These are phyloP conservation scores for Helobdella robusta DNA, from an alignment of 2,888 invertebrate species.

Conservation along the genomic window DNA sequence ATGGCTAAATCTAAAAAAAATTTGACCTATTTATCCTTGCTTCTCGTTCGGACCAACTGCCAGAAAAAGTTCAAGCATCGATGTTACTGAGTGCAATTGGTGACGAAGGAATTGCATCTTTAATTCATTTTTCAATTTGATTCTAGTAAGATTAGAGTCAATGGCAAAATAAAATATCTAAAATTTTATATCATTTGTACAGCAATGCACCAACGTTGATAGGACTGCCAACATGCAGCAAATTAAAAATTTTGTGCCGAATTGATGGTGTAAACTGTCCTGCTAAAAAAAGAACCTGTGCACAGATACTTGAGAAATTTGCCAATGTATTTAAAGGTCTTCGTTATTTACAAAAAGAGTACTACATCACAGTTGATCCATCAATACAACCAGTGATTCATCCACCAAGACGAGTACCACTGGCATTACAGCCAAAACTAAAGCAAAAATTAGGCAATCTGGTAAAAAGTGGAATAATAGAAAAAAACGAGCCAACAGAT, in stretches of 20 bases:
- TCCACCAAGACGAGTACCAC: slow-evolving; percentile 25
- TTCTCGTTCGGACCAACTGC: no score
- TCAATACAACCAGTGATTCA: slow-evolving; percentile 25
- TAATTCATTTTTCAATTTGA: no score
- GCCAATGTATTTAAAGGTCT: slow-evolving; percentile 24
- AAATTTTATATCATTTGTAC: no score
- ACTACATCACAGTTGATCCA: slow-evolving; percentile 8
- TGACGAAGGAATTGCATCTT: no score
- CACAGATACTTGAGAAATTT: slow-evolving; percentile 10
- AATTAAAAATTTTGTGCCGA: background rate
- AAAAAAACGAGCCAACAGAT: slow-evolving; percentile 31
- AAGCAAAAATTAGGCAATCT: slow-evolving; percentile 25
- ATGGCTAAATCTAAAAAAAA: no score
- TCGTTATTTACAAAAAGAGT: slow-evolving; percentile 7
- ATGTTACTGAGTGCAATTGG: no score
- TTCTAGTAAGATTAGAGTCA: no score
- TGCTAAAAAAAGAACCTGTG: background rate
- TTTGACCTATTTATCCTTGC: no score
- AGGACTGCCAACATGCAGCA: background rate
- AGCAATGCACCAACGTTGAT: background rate
- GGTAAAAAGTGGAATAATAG: slow-evolving; percentile 26
- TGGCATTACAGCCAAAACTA: slow-evolving; percentile 12
- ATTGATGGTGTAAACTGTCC: background rate
- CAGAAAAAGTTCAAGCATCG: no score
- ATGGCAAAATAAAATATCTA: no score